A percentile compares a stretch with the other conserved stretches of the same genome.
Evolutionary conservation across 1,140 invertebrate genomes (phyloP).

Genomic region (Magallana ariakensis): DNA sequence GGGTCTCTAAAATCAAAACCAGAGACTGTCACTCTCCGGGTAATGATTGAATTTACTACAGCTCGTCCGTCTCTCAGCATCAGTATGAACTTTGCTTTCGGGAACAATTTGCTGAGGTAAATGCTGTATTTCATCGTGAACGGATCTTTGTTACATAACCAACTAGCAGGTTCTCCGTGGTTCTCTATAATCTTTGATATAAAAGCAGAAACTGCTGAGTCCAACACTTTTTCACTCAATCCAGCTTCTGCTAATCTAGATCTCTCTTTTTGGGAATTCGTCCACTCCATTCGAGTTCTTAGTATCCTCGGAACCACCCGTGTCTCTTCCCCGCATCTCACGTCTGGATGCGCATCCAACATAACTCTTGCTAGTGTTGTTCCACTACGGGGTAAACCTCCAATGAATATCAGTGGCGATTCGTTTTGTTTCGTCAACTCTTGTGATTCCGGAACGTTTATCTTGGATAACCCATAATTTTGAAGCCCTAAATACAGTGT

Average conservation of each 20-base stretch:
- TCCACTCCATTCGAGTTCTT: constrained; percentile 54
- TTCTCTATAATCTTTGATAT: constrained; percentile 93
- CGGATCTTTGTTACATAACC: constrained; percentile 98
- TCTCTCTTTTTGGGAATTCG: constrained; percentile 59
- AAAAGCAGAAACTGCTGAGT: constrained; percentile 97
- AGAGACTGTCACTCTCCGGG: constrained; percentile 96
- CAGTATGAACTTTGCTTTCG: constrained; percentile 95
- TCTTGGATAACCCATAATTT: neutral
- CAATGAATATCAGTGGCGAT: constrained; percentile 94
- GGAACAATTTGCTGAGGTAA: constrained; percentile 83
- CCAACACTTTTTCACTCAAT: constrained; percentile 92
- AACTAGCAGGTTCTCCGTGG: constrained; percentile 93
- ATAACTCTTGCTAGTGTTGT: constrained; percentile 98
- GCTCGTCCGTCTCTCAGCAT: constrained; percentile 98
- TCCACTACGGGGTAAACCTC: constrained; percentile 95
- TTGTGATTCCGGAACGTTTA: neutral
- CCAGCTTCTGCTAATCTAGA: constrained; percentile 94
- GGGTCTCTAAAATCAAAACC: constrained; percentile 96
- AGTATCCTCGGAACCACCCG: constrained; percentile 89
- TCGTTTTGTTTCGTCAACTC: neutral
- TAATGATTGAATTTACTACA: constrained; percentile 97
- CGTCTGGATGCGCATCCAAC: constrained; percentile 97
- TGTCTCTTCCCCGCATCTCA: constrained; percentile 98
- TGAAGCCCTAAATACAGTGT: neutral
- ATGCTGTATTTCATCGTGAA: constrained; percentile 96